These are phyloP conservation scores for Oscheius sp. DNA, from an alignment of 2,888 invertebrate genomes.

Conservation along the genomic window DNA sequence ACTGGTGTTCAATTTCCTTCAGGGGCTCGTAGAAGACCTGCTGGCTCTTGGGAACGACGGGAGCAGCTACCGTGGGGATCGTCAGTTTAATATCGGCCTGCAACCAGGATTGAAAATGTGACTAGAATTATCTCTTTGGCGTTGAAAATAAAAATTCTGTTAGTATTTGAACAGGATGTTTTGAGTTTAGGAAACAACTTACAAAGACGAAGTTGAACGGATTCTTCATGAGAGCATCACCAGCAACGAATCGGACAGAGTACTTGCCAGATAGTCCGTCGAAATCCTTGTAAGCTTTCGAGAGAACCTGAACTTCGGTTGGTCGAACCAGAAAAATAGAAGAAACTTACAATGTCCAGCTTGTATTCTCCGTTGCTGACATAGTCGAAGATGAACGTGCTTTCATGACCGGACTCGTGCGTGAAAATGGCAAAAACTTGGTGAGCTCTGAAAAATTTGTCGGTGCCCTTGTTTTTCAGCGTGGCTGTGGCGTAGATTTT, in stretches of 20 bases:
- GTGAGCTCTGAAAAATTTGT: conserved; percentile 80
- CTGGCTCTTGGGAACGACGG: conserved; percentile 67
- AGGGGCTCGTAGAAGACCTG: conserved; percentile 63
- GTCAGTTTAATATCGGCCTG: conserved; percentile 81
- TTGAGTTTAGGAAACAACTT: conserved; percentile 8
- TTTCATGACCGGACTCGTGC: conserved; percentile 83
- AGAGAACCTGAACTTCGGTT: conserved; percentile 79
- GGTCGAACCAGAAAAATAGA: neutral
- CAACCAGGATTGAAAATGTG: neutral
- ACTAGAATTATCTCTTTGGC: too few species aligned
- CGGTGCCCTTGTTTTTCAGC: conserved; percentile 81
- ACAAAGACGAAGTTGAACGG: conserved; percentile 88
- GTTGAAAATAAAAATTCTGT: too few species aligned
- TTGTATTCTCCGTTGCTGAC: conserved; percentile 79
- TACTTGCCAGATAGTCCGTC: conserved; percentile 84
- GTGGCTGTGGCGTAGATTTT: conserved; percentile 86
- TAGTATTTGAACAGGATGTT: too few species aligned
- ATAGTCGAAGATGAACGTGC: conserved; percentile 91
- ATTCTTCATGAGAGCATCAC: conserved; percentile 89
- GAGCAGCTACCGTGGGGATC: conserved; percentile 78
- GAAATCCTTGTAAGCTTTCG: conserved; percentile 84
- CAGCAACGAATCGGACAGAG: conserved; percentile 86
- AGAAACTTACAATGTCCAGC: conserved; percentile 84
- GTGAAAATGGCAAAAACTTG: conserved; percentile 85
- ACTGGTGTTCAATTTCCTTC: conserved; percentile 80